Evolutionary conservation across 2,797 vertebrate genomes (phyloP).

Genomic region (Esox masquinongy): DNA sequence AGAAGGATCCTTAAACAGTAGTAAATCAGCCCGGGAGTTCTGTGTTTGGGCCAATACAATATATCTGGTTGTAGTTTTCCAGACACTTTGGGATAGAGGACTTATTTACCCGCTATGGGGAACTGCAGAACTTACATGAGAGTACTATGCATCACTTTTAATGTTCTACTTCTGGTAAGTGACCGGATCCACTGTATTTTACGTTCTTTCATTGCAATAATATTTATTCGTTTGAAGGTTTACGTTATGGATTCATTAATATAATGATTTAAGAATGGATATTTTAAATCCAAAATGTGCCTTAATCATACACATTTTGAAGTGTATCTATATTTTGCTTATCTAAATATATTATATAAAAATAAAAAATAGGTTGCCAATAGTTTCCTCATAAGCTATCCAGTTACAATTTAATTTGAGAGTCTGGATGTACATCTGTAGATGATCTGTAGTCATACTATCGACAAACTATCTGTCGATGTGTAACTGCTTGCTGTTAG

Average conservation of each 20-base stretch:
- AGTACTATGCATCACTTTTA: slow-evolving; percentile 37
- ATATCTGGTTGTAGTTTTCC: background rate
- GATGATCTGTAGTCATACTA: too few species aligned
- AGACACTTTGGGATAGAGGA: background rate
- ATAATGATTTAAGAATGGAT: background rate
- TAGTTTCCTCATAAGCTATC: background rate
- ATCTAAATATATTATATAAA: background rate
- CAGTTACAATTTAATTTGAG: background rate
- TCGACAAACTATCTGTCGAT: too few species aligned
- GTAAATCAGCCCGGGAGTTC: slow-evolving; percentile 25
- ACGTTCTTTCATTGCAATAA: background rate
- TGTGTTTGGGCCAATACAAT: background rate
- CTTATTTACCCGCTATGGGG: slow-evolving; percentile 30
- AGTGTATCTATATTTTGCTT: background rate
- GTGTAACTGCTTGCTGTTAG: too few species aligned
- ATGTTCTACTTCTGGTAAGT: slow-evolving; percentile 36
- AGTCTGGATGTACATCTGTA: too few species aligned
- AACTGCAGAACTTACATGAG: slow-evolving; percentile 33
- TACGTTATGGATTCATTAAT: background rate
- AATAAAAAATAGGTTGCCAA: background rate
- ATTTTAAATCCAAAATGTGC: background rate
- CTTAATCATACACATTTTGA: background rate
- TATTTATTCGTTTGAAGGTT: background rate
- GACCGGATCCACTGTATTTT: background rate
- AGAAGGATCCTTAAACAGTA: slow-evolving; percentile 35